Conservation (phyloP, 2,113 vertebrate genomes). For the Trogon surrucura region DNA sequence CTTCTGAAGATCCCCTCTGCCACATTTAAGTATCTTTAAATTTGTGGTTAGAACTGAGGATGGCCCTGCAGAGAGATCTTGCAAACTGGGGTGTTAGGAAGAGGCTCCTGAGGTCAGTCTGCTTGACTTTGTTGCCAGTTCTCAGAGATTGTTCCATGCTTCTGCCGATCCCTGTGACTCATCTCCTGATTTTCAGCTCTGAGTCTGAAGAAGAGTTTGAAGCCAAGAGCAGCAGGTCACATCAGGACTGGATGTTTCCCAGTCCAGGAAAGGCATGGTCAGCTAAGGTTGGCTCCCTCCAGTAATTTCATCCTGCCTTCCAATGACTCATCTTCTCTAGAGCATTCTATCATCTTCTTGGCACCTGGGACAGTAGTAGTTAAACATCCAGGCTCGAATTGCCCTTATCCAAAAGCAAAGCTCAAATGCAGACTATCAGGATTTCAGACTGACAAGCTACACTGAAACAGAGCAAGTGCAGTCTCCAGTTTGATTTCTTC, state of each 20-base stretch:
- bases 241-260: slow-evolving; percentile 29
- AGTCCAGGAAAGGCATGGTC: background rate
- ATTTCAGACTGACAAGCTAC: background rate
- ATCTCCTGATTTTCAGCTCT: background rate
- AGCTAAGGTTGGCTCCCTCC: background rate
- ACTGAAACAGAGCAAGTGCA: background rate
- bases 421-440: background rate
- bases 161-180: background rate
- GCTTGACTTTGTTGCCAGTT: background rate
- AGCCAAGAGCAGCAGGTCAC: slow-evolving; percentile 12
- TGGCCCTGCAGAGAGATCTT: background rate
- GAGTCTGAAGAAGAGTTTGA: background rate
- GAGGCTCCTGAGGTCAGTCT: background rate
- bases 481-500: background rate
- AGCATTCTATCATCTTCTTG: background rate
- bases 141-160: background rate
- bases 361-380: background rate
- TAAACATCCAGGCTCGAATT: background rate
- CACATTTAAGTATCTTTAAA: background rate
- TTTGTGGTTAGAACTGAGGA: background rate
- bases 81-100: background rate
- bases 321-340: background rate
- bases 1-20: background rate
- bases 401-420: background rate
- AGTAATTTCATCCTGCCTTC: background rate